Base-by-base conservation (phyloP, 2,888 invertebrate species). In the Melanargia galathea region DNA sequence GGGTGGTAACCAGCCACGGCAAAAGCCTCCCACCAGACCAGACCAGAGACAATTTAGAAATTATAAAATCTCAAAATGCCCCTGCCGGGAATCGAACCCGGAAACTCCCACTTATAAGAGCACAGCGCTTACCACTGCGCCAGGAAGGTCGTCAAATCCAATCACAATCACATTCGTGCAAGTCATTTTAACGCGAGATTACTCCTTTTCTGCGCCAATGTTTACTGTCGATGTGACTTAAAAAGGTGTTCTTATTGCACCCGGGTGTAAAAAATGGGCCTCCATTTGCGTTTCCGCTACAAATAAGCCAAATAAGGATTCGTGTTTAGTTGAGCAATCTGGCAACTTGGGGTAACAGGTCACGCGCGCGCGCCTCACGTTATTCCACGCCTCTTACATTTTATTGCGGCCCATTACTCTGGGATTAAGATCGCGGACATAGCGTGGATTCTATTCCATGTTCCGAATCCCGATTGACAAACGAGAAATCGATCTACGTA, bases 361-460 rank as follows among this genome's bases (percentile, higher is more conserved):
- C 64, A 64, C 60, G 60, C 35, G 63, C 63, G 54, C 60, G 56
- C 58, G 58, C 48, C 58, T 58, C 35, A 56, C 64, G 49, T 56
- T 54, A 48, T 56, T 58, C 48, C 58, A 46, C 48, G 64, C 60
- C 56, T 60, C 51, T 60, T 56, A 64, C 56, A 64, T 56, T 60
- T 64, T 64, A 64, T 64, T 60, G 49, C 43, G 56, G 49, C 60
- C 51, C 33, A 55, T 64, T 60, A 58, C 58, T 46, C 59, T 43
- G 48, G 35, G 43, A 60, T 60, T 51, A 22, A 46, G 30, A 33
- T 58, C 22, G 58, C 35, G 48, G 33, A 56, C 56, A 58, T 38
- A 48, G 48, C 22, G 33, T 33, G 35, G 24, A 24, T 35, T 58
- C 22, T 46, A n/a, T 46, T 48, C 10, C 48, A 48, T 20, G 6